phyloP scores from a whole-genome alignment of 30 jellyfish, hydroid and myxozoan species.

The Aurelia aurita complex sp. Pacific region DNA sequence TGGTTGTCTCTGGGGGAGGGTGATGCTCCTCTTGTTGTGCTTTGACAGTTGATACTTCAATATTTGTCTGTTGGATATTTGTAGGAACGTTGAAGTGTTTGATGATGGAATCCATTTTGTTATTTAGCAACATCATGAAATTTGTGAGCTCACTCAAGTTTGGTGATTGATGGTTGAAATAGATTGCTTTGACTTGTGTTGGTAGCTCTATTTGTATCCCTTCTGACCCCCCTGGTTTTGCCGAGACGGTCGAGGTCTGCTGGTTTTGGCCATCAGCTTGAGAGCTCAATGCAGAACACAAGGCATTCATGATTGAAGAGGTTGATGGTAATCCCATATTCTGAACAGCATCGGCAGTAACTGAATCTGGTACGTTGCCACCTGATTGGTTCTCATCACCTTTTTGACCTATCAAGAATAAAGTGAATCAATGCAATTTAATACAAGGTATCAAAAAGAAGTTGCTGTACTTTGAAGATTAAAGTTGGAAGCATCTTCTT shows the following conservation, averaged over 20 bases:
- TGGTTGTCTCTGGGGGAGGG: conserved; percentile 36
- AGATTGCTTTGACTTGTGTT: conserved; percentile 81
- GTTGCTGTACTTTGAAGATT: no score
- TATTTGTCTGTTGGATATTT: conserved; percentile 54
- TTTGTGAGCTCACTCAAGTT: conserved; percentile 61
- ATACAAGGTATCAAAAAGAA: no score
- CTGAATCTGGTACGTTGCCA: conserved; percentile 41
- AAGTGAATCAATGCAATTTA: no score
- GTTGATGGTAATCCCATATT: conserved; percentile 67
- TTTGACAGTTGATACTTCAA: conserved; percentile 38
- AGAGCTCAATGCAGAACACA: conserved; percentile 76
- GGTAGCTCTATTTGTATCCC: conserved; percentile 91
- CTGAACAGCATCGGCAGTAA: conserved; percentile 61
- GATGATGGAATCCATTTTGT: conserved; percentile 86
- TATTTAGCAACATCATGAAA: conserved; percentile 67
- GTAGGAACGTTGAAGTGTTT: conserved; percentile 90
- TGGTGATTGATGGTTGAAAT: conserved; percentile 79
- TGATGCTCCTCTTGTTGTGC: conserved; percentile 51
- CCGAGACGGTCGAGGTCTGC: conserved; percentile 69
- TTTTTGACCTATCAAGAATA: conserved; percentile 29
- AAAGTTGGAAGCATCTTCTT: no score
- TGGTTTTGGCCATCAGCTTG: conserved; percentile 74
- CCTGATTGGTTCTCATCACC: conserved; percentile 28
- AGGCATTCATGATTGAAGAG: conserved; percentile 70
- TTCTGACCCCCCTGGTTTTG: conserved; percentile 77